Conservation (phyloP, 2,888 invertebrate genomes). For the Exephanes ischioxanthus region DNA sequence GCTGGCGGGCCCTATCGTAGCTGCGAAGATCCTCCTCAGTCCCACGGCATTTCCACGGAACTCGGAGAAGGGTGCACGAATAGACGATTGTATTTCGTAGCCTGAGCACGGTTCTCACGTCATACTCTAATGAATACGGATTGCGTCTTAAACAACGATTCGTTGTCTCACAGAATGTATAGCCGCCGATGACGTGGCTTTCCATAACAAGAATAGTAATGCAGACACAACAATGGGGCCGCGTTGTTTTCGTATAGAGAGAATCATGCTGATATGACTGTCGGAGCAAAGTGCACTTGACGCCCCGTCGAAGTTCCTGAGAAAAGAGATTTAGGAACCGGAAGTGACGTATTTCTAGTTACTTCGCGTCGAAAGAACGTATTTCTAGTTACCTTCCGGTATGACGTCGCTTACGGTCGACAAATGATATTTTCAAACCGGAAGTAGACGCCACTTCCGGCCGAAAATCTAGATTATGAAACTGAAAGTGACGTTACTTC, state of each 20-base stretch:
- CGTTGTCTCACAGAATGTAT: neutral
- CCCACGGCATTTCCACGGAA: neutral
- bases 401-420: too few relatives aligned
- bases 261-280: neutral
- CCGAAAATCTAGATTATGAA: too few relatives aligned
- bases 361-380: too few relatives aligned
- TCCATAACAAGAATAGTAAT: neutral
- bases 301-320: neutral
- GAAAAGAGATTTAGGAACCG: neutral
- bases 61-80: neutral
- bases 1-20: neutral
- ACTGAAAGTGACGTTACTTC: too few relatives aligned
- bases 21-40: neutral
- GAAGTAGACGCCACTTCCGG: too few relatives aligned
- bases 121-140: slow-evolving; percentile 7
- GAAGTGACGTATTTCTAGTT: too few relatives aligned
- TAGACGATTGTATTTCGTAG: neutral
- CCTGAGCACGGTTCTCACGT: neutral
- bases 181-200: neutral
- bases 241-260: neutral
- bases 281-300: neutral
- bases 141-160: neutral
- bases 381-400: too few relatives aligned
- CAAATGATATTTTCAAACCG: too few relatives aligned
- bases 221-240: neutral